A percentile compares a stretch with the other conserved stretches of the same genome.
These are phyloP conservation scores for Poeciliopsis occidentalis DNA, from an alignment of 2,113 vertebrate species.

Conservation along the genomic window DNA sequence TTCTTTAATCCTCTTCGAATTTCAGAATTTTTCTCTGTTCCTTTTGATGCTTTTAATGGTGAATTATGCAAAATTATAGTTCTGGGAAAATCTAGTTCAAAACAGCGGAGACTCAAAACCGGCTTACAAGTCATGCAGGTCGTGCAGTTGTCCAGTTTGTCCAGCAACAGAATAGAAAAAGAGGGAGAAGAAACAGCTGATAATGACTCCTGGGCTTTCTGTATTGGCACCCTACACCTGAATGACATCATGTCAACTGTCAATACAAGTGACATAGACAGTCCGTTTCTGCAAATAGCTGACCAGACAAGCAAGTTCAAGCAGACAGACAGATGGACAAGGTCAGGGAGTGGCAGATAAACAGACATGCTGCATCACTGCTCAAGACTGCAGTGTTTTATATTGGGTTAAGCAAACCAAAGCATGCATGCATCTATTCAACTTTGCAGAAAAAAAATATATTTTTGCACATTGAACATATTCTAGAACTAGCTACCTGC, in stretches of 20 bases:
- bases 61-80: background rate
- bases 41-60: no score
- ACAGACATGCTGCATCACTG: constrained; percentile 54
- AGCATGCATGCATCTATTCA: background rate
- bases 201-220: constrained; percentile 52
- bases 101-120: background rate
- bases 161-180: constrained; percentile 20
- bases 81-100: background rate
- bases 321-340: constrained; percentile 64
- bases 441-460: background rate
- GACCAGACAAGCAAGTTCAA: constrained; percentile 61
- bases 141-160: constrained; percentile 35
- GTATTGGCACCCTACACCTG: constrained; percentile 68
- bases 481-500: background rate
- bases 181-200: constrained; percentile 31
- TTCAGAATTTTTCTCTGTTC: no score
- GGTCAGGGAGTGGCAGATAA: constrained; percentile 56
- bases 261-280: constrained; percentile 55
- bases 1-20: no score
- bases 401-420: background rate
- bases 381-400: constrained; percentile 1
- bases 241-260: constrained; percentile 76
- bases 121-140: constrained; percentile 1
- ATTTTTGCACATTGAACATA: background rate
- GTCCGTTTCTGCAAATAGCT: constrained; percentile 74